phyloP scores from a whole-genome alignment of 2,888 invertebrate genomes.

The Pachycephus smyrnensis region DNA sequence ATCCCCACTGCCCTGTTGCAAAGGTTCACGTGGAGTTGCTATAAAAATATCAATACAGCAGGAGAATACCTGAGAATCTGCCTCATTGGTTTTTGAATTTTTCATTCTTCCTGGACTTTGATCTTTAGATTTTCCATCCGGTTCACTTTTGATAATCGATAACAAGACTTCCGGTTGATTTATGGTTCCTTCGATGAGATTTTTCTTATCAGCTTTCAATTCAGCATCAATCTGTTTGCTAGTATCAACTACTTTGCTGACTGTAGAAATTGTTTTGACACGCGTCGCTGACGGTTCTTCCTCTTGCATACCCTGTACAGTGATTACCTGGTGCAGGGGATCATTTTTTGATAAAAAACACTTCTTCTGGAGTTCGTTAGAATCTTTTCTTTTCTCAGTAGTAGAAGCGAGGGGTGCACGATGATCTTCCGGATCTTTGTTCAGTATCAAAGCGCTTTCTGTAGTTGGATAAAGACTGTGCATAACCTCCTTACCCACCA shows the following conservation, averaged over 20 bases:
- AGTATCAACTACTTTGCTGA: neutral
- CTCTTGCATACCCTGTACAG: neutral
- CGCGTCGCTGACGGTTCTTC: neutral
- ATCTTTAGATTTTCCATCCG: neutral
- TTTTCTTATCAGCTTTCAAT: neutral
- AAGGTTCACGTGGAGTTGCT: neutral
- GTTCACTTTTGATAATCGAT: neutral
- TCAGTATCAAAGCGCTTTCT: neutral
- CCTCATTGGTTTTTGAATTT: neutral
- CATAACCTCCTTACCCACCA: conserved; percentile 18
- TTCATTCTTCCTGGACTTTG: neutral
- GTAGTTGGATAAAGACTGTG: neutral
- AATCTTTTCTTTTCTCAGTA: neutral
- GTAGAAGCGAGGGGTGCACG: neutral
- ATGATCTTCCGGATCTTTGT: neutral
- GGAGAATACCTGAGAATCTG: neutral
- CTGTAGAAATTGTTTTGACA: neutral
- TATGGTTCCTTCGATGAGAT: neutral
- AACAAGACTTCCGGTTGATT: neutral
- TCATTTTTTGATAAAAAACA: neutral
- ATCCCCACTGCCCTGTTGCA: neutral
- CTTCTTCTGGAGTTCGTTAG: neutral
- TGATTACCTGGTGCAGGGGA: neutral
- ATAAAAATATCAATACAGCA: neutral
- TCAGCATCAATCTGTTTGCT: neutral